Evolutionary conservation across 2,113 vertebrate species (phyloP).

Genomic region (Stegostoma tigrinum): DNA sequence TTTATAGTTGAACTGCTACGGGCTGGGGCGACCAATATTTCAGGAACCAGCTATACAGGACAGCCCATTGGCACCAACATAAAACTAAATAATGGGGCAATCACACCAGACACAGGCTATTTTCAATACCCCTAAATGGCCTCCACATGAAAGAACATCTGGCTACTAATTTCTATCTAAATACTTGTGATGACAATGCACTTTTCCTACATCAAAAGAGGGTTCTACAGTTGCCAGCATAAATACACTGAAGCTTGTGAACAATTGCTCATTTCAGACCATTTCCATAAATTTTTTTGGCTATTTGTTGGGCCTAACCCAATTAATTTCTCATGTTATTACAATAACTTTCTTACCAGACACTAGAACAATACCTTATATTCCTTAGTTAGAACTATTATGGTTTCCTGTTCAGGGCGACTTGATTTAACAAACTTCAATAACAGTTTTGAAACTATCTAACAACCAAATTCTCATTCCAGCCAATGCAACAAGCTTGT

Average conservation of each 20-base stretch:
- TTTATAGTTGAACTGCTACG: background rate
- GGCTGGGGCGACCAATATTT: background rate
- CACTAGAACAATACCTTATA: background rate
- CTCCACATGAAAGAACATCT: slow-evolving; percentile 12
- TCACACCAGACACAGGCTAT: background rate
- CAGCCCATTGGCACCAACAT: background rate
- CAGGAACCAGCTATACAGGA: background rate
- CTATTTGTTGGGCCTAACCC: background rate
- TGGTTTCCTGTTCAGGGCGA: background rate
- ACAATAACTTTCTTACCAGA: background rate
- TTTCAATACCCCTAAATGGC: slow-evolving; percentile 5
- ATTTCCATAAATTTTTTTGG: background rate
- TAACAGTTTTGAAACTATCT: background rate
- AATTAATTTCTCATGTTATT: background rate
- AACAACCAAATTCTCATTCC: background rate
- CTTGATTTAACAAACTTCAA: background rate
- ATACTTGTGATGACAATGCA: background rate
- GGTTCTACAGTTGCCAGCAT: background rate
- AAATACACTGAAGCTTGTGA: background rate
- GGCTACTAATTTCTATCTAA: background rate
- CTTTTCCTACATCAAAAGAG: background rate
- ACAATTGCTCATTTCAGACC: background rate
- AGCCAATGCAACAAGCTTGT: background rate
- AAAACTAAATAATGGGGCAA: slow-evolving; percentile 20
- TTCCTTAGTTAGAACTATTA: background rate